These are phyloP conservation scores for Borostomias antarcticus DNA, from an alignment of 2,797 vertebrate species.

Conservation along the genomic window DNA sequence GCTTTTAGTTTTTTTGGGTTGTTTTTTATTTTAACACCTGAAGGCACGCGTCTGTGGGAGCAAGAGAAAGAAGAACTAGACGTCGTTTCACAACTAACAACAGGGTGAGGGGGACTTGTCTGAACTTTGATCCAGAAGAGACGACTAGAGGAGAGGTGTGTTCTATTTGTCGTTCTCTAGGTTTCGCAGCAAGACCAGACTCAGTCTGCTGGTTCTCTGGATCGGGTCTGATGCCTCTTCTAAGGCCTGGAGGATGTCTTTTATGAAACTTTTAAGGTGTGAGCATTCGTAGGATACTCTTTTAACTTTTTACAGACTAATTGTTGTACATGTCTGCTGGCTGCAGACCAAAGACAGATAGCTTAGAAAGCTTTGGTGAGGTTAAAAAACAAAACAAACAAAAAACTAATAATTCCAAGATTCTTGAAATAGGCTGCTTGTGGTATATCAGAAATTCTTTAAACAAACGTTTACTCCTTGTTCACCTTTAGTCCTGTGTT, in stretches of 20 bases:
- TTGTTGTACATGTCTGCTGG: background rate
- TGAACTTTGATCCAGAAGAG: constrained; percentile 63
- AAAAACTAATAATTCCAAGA: background rate
- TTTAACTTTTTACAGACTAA: background rate
- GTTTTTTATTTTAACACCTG: constrained; percentile 54
- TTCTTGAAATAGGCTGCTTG: background rate
- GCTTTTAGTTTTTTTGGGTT: constrained; percentile 47
- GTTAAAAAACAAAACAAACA: background rate
- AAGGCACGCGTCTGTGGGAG: constrained; percentile 36
- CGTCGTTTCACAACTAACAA: constrained; percentile 51
- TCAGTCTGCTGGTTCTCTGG: constrained; percentile 17
- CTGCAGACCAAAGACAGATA: background rate
- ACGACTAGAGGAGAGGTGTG: constrained; percentile 31
- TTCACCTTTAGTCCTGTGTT: constrained; percentile 40
- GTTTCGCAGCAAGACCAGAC: constrained; percentile 17
- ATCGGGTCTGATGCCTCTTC: too few relatives aligned
- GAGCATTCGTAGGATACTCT: background rate
- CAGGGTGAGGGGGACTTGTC: constrained; percentile 46
- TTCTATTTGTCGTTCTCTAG: constrained; percentile 51
- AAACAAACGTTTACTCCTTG: constrained; percentile 12
- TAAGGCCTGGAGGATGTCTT: background rate
- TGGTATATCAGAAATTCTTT: constrained; percentile 8
- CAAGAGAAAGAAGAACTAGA: constrained; percentile 48
- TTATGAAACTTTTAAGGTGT: background rate
- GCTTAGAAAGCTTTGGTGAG: background rate